Percentiles rank a stretch among this genome's conserved stretches.
phyloP scores from a whole-genome alignment of 2,113 vertebrate species.

The Edolisoma coerulescens region DNA sequence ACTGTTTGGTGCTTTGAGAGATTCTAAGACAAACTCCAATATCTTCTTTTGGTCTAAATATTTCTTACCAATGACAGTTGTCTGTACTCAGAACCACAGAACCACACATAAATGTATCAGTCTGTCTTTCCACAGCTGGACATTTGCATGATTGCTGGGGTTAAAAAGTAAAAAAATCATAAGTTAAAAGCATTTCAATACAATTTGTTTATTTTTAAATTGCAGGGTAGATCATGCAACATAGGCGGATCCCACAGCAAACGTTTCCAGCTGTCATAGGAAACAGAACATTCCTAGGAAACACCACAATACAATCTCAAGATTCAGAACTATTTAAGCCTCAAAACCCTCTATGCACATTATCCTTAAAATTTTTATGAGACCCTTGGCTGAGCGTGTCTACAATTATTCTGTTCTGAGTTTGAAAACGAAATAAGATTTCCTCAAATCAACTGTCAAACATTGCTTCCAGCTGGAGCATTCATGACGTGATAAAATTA shows the following conservation, averaged over 20 bases:
- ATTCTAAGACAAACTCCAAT: background rate
- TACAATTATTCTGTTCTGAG: slow-evolving; percentile 11
- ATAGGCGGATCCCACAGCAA: background rate
- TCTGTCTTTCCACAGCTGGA: background rate
- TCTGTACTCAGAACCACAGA: background rate
- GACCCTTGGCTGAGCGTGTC: background rate
- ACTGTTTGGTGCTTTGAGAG: background rate
- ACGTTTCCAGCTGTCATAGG: background rate
- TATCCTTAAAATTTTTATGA: slow-evolving; percentile 13
- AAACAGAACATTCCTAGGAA: background rate
- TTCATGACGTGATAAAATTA: slow-evolving; percentile 65
- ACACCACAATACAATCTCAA: background rate
- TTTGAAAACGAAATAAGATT: slow-evolving; percentile 63
- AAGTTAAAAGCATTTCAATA: background rate
- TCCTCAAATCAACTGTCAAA: slow-evolving; percentile 54
- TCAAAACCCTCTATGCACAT: background rate
- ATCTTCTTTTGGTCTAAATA: background rate
- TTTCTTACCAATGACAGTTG: background rate
- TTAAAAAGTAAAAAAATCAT: background rate
- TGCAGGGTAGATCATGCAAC: background rate
- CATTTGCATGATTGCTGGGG: background rate
- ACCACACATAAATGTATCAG: background rate
- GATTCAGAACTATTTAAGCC: background rate
- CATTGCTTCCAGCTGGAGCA: slow-evolving; percentile 57
- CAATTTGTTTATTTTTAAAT: background rate